Conservation (phyloP, 2,888 invertebrate genomes). For the Sarcophaga caerulescens region DNA sequence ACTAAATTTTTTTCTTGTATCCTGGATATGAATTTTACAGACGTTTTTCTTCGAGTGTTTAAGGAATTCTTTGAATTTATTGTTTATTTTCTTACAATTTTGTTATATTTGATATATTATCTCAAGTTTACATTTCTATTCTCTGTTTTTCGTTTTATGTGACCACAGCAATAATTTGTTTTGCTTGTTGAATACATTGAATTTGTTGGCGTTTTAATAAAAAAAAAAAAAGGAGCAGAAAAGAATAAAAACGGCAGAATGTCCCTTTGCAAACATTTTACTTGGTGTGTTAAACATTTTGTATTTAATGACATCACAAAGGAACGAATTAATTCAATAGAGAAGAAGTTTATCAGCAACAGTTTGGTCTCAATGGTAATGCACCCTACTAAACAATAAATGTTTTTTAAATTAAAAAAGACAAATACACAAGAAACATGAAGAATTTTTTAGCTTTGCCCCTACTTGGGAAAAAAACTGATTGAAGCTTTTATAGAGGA, state of each 20-base stretch:
- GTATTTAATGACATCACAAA: neutral
- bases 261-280: neutral
- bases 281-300: conserved; percentile 6
- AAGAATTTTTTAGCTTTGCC: neutral
- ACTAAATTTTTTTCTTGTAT: too few relatives aligned
- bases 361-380: neutral
- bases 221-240: neutral
- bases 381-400: neutral
- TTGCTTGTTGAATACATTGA: conserved; percentile 10
- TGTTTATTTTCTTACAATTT: conserved; percentile 11
- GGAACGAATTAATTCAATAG: neutral
- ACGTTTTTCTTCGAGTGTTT: neutral
- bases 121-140: conserved; percentile 19
- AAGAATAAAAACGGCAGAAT: neutral
- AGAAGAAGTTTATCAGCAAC: neutral
- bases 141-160: neutral
- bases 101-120: conserved; percentile 30
- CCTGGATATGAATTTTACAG: too few relatives aligned
- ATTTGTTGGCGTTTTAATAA: neutral
- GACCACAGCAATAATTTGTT: conserved; percentile 20
- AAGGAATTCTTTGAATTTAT: conserved; percentile 16
- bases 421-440: neutral
- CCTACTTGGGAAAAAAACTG: too few relatives aligned
- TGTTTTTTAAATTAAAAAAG: too few relatives aligned
- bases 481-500: too few relatives aligned